Base-by-base conservation (phyloP, 1,140 invertebrate species). In the Anagrus nilaparvatae region DNA sequence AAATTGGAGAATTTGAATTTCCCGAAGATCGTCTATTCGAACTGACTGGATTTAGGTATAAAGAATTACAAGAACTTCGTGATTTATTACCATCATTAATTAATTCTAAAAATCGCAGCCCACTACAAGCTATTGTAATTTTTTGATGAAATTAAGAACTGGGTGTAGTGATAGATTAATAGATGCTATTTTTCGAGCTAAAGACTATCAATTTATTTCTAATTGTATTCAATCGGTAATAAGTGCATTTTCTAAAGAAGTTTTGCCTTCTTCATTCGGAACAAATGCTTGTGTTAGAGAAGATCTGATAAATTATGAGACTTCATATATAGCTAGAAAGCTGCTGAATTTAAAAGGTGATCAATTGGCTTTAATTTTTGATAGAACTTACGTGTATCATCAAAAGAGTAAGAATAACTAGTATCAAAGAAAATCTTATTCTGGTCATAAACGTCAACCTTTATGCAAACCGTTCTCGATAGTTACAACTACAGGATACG, bases 381-480 rank as follows among this genome's bases (percentile, higher is more conserved):
- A 51, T 46, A 45, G 49, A 34, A 53, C 46, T 16, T 43, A 53
- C 39, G 38, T 25, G 10, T 40, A 25, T 13, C 44, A 55, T 49
- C 46, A 53, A 47, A 55, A 55, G 37, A 55, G 48, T 44, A 18
- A 5, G 6, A 55, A 47, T 29, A 55, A 51, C 33, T 24, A 43
- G 5, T 52, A 53, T 20, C 48, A 48, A 32, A 29, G 47, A 12
- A 53, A 50, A 36, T 49, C 53, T 14, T 51, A 53, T 40, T 51
- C 49, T 12, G 45, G 44, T 9, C 47, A 53, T 34, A 54, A 55
- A 46, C 43, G 30, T n/a, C 17, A 24, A 6, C 37, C 40, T 16
- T 40, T 54, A 16, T 54, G 47, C 27, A 46, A 53, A 33, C 49
- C 50, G 17, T 52, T 54, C 20, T 48, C 52, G 12, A 50, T 52